A percentile compares a stretch with the other conserved stretches of the same genome.
These are phyloP conservation scores for Ochotona princeps DNA, from an alignment of 2,113 vertebrate genomes.

Conservation along the genomic window DNA sequence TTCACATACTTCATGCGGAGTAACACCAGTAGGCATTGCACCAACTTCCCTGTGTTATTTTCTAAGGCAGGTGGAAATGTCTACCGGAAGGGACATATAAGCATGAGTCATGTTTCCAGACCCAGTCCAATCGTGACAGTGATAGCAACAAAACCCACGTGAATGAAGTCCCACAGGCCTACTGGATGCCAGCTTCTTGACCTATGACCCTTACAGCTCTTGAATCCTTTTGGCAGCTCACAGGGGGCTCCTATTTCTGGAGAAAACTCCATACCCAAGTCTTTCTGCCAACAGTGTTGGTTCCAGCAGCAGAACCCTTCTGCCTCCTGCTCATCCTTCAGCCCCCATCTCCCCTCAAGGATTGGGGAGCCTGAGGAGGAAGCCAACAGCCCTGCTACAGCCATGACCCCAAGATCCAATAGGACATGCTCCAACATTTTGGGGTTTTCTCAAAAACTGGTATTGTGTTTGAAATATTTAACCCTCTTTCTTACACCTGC, in stretches of 20 bases:
- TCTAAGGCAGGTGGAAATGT: neutral
- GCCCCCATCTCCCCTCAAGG: neutral
- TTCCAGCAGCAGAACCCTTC: neutral
- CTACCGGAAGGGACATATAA: neutral
- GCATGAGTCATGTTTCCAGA: neutral
- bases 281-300: neutral
- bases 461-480: neutral
- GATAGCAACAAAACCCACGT: neutral
- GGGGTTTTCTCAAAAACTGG: neutral
- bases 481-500: neutral
- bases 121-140: neutral
- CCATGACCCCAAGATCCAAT: neutral
- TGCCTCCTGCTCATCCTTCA: neutral
- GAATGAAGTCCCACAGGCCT: neutral
- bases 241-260: neutral
- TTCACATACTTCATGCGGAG: neutral
- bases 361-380: neutral
- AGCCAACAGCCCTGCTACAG: neutral
- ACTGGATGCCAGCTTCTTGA: neutral
- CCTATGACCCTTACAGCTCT: fast-evolving
- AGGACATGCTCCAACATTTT: neutral
- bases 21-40: neutral
- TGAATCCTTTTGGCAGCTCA: neutral
- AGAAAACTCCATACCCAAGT: neutral
- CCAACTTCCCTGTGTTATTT: neutral